A percentile compares a stretch with the other conserved stretches of the same genome.
Conservation (phyloP, 2,113 vertebrate genomes). For the Aptenodytes forsteri region DNA sequence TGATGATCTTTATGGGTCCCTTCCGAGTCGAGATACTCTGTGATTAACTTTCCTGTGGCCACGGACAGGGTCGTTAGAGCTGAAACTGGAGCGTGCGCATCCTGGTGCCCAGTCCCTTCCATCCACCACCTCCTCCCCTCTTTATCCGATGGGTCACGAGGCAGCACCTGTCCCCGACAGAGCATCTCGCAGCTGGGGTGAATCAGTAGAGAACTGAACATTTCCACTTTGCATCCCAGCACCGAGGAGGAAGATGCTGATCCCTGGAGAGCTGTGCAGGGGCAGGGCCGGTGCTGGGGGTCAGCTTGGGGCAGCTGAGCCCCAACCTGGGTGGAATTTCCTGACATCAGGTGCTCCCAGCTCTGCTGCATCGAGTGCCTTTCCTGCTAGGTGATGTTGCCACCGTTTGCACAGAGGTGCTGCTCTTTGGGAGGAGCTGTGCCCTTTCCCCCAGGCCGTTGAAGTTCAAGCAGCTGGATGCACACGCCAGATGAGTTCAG, state of each 20-base stretch:
- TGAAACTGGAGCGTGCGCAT: accelerated
- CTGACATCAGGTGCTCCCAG: neutral
- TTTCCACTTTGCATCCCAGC: neutral
- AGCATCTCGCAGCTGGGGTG: neutral
- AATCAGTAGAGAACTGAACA: neutral
- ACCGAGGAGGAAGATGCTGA: neutral
- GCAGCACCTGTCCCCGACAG: neutral
- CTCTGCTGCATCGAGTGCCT: neutral
- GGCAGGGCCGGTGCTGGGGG: neutral
- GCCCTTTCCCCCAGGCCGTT: neutral
- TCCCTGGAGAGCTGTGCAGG: neutral
- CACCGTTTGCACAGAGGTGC: neutral
- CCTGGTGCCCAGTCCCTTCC: neutral
- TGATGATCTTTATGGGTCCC: neutral
- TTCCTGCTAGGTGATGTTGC: neutral
- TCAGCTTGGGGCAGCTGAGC: neutral
- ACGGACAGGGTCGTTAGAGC: neutral
- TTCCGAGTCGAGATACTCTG: neutral
- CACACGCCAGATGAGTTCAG: neutral
- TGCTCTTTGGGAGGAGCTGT: neutral
- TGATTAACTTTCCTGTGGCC: neutral
- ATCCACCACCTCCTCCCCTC: neutral
- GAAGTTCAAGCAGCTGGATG: neutral
- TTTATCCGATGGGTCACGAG: accelerated
- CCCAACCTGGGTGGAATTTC: neutral